Evolutionary conservation across 2,797 vertebrate species (phyloP).

Genomic region (Otus scops): DNA sequence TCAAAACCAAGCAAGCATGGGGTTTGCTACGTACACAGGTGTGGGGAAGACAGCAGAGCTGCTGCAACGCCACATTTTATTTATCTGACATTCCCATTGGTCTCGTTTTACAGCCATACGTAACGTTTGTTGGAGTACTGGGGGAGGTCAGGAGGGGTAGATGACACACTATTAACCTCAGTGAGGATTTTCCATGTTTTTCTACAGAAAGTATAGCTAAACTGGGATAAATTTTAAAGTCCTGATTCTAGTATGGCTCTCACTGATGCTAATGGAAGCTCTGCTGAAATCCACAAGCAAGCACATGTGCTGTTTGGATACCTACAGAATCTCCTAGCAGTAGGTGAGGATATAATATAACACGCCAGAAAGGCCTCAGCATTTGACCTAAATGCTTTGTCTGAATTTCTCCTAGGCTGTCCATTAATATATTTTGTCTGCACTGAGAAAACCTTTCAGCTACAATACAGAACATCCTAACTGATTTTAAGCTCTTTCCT

Average conservation of each 20-base stretch:
- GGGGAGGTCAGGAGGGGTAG: neutral
- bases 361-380: neutral
- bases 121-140: neutral
- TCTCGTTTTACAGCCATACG: neutral
- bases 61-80: neutral
- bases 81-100: neutral
- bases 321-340: neutral
- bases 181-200: neutral
- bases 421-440: neutral
- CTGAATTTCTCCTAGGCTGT: neutral
- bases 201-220: neutral
- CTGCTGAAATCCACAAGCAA: neutral
- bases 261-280: neutral
- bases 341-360: neutral
- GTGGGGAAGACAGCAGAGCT: neutral
- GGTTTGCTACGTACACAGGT: neutral
- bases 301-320: neutral
- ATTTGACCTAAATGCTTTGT: neutral
- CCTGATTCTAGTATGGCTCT: neutral
- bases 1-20: neutral
- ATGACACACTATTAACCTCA: neutral
- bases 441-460: neutral
- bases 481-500: slow-evolving; percentile 9
- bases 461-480: neutral
- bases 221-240: neutral